These are phyloP conservation scores for Eudemis profundana DNA, from an alignment of 2,888 invertebrate genomes.

Conservation along the genomic window DNA sequence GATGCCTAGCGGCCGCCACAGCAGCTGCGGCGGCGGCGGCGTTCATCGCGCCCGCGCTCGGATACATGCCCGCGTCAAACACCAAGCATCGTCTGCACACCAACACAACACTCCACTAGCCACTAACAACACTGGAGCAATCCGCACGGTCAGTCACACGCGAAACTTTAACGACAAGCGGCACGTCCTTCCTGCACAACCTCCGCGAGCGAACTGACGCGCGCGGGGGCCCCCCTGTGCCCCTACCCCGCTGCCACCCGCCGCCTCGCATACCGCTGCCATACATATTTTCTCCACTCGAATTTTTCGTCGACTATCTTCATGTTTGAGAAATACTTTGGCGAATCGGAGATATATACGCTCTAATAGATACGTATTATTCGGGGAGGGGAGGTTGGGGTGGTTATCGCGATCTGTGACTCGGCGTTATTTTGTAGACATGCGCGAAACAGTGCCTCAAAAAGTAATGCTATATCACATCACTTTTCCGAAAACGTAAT, in stretches of 20 bases:
- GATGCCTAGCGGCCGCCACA: slow-evolving; percentile 93
- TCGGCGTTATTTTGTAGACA: slow-evolving; percentile 67
- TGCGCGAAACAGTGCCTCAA: too few relatives aligned
- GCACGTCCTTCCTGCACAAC: slow-evolving; percentile 61
- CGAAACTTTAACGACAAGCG: slow-evolving; percentile 57
- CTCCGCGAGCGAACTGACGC: slow-evolving; percentile 73
- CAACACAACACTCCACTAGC: slow-evolving; percentile 77
- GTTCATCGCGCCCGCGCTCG: slow-evolving; percentile 93
- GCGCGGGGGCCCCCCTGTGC: slow-evolving; percentile 60
- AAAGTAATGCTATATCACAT: too few relatives aligned
- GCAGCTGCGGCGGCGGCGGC: slow-evolving; percentile 94
- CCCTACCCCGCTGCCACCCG: slow-evolving; percentile 58
- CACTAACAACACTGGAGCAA: slow-evolving; percentile 69
- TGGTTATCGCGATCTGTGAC: slow-evolving; percentile 66
- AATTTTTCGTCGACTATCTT: slow-evolving; percentile 84
- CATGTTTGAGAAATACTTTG: slow-evolving; percentile 84
- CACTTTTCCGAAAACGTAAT: too few relatives aligned
- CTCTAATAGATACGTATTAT: slow-evolving; percentile 83
- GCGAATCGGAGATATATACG: slow-evolving; percentile 82
- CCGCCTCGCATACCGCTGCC: slow-evolving; percentile 76
- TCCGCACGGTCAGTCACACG: slow-evolving; percentile 73
- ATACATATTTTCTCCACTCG: slow-evolving; percentile 83
- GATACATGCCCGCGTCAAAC: slow-evolving; percentile 90
- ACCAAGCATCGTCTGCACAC: slow-evolving; percentile 75
- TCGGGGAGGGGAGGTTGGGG: slow-evolving; percentile 68